Conservation (phyloP, 92 coral and sea anemone species). For the Porites divaricata region DNA sequence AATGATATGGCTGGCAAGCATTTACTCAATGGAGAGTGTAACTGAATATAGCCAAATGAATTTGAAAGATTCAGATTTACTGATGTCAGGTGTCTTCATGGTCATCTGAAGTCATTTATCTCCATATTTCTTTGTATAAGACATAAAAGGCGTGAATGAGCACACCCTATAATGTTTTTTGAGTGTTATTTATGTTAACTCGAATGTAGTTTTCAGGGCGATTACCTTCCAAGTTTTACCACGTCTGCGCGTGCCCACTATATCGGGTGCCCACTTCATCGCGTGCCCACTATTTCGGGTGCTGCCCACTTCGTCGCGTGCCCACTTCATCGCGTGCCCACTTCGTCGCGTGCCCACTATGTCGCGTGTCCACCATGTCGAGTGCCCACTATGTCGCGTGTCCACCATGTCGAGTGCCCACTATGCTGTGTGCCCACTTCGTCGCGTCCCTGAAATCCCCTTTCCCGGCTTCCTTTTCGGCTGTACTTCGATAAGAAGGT, state of each 20-base stretch:
- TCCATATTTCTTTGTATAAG: too few species aligned
- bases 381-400: neutral
- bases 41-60: neutral
- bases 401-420: neutral
- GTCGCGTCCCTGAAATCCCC: neutral
- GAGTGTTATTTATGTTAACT: neutral
- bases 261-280: neutral
- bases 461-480: too few species aligned
- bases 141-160: neutral
- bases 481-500: too few species aligned
- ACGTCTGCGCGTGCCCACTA: neutral
- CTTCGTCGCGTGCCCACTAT: slow-evolving; percentile 7
- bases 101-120: neutral
- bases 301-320: too few species aligned
- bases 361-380: slow-evolving; percentile 1
- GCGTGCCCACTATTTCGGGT: neutral
- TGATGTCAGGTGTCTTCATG: neutral
- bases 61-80: slow-evolving; percentile 1
- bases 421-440: neutral
- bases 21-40: neutral
- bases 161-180: neutral
- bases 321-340: slow-evolving; percentile 1
- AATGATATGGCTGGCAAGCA: slow-evolving; percentile 1
- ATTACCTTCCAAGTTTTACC: neutral
- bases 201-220: neutral